A percentile compares a stretch with the other conserved stretches of the same genome.
Evolutionary conservation across 2,797 vertebrate species (phyloP).

Genomic region (Chaetophractus vellerosus): DNA sequence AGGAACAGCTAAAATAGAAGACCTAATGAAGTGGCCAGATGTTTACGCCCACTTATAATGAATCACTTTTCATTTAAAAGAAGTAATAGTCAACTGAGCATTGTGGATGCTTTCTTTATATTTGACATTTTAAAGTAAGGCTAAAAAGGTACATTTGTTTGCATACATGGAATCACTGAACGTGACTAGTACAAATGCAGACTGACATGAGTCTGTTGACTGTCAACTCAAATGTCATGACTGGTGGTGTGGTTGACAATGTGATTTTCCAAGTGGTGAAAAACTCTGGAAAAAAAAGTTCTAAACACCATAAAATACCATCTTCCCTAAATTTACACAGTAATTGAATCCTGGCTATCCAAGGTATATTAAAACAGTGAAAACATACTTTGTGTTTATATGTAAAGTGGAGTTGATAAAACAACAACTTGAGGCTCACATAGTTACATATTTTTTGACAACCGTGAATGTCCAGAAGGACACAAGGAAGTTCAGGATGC

Average conservation of each 20-base stretch:
- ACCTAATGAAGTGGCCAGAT: conserved; percentile 5
- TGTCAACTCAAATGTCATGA: not conserved
- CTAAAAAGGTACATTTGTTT: not conserved
- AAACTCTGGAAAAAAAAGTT: not conserved
- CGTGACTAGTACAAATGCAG: not conserved
- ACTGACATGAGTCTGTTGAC: not conserved
- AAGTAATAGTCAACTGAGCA: not conserved
- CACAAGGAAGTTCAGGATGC: not conserved
- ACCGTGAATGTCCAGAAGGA: not conserved
- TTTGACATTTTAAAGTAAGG: not conserved
- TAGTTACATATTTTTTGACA: not conserved
- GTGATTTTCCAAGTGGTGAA: not conserved
- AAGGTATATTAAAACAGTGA: not conserved
- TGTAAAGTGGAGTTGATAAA: not conserved
- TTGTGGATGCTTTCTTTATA: not conserved
- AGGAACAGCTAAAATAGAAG: conserved; percentile 19
- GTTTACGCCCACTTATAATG: not conserved
- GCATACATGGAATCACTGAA: not conserved
- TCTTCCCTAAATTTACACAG: not conserved
- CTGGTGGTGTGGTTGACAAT: not conserved
- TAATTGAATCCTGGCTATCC: not conserved
- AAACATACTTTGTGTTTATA: not conserved
- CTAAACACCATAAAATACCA: not conserved
- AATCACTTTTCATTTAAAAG: not conserved
- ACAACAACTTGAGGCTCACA: not conserved